Evolutionary conservation across 92 coral and sea anemone species (phyloP).

Genomic region (Isaurus tuberculatus): DNA sequence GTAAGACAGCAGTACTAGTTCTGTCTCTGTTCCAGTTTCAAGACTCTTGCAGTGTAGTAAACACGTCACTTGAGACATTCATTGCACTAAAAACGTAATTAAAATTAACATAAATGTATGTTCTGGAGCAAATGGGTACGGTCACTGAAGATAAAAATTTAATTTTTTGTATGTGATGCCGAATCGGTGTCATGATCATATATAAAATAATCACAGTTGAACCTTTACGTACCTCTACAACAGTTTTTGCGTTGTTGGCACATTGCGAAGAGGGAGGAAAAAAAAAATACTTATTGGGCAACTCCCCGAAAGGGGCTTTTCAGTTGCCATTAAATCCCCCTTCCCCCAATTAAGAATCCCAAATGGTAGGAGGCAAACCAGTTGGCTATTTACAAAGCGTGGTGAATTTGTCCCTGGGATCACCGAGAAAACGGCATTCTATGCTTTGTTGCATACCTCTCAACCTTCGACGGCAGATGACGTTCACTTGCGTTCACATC

Average conservation of each 20-base stretch:
- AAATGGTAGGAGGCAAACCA: no score
- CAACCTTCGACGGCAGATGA: conserved; percentile 32
- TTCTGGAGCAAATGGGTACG: conserved; percentile 8
- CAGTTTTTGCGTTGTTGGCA: conserved; percentile 40
- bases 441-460: conserved; percentile 21
- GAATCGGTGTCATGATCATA: conserved; percentile 28
- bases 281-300: no score
- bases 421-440: conserved; percentile 32
- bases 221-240: conserved; percentile 19
- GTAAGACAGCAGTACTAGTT: conserved; percentile 39
- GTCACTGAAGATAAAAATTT: conserved; percentile 19
- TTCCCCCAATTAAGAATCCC: no score
- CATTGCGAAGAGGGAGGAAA: conserved; percentile 34
- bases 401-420: no score
- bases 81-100: conserved; percentile 41
- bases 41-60: conserved; percentile 22
- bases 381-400: no score
- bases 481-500: conserved; percentile 18
- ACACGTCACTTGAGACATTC: conserved; percentile 58
- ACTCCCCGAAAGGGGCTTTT: no score
- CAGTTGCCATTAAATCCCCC: no score
- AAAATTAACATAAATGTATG: conserved; percentile 17
- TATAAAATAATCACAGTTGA: conserved; percentile 17
- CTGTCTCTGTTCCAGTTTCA: conserved; percentile 7
- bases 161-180: neutral